phyloP scores from a whole-genome alignment of 2,797 vertebrate species.

The Acropternis orthonyx region DNA sequence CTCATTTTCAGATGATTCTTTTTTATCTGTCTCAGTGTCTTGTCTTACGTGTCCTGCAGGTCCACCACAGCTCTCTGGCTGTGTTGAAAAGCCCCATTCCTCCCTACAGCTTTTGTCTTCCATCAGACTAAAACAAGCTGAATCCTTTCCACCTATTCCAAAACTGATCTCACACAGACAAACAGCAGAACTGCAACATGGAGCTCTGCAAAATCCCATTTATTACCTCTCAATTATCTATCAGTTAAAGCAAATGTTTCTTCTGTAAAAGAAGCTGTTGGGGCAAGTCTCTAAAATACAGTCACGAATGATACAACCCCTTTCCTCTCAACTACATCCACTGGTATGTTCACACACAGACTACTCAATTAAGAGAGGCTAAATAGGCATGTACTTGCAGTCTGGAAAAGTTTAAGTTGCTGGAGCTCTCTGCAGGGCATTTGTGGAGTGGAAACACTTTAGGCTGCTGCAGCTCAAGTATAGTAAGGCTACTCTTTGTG shows the following conservation, averaged over 20 bases:
- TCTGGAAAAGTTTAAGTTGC: not conserved
- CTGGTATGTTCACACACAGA: not conserved
- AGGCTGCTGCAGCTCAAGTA: not conserved
- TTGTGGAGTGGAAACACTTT: not conserved
- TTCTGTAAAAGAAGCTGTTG: not conserved
- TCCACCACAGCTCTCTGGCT: accelerated
- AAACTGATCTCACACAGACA: not conserved
- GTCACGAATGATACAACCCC: not conserved
- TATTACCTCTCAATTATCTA: not conserved
- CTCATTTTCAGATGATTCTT: not conserved
- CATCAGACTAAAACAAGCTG: not conserved
- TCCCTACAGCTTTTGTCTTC: not conserved
- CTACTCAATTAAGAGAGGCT: not conserved
- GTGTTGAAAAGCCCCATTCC: not conserved
- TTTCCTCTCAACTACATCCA: not conserved
- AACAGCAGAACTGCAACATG: not conserved
- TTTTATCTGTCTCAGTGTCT: not conserved
- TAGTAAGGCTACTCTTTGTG: not conserved
- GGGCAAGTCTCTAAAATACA: not conserved
- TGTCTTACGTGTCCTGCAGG: not conserved
- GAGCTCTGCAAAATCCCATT: not conserved
- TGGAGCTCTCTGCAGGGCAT: not conserved
- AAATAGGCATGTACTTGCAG: not conserved
- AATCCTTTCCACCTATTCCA: not conserved
- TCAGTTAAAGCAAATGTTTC: not conserved